phyloP scores from a whole-genome alignment of 2,888 invertebrate species.

The Drosophila falleni region DNA sequence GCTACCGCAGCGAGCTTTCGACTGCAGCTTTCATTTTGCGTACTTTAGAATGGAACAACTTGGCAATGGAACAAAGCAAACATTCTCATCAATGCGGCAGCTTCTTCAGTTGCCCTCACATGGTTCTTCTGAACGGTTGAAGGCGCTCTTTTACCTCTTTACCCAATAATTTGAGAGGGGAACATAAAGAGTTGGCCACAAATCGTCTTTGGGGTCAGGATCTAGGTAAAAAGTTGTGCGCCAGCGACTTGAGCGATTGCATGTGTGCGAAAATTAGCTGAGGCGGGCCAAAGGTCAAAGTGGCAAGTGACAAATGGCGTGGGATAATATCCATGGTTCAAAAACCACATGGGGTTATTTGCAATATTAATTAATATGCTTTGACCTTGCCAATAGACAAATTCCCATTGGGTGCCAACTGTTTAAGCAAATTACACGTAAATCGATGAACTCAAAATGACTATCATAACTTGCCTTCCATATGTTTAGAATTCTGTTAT shows the following conservation, averaged over 20 bases:
- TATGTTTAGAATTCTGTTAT: no score
- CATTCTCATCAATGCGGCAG: conserved; percentile 13
- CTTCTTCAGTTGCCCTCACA: conserved; percentile 36
- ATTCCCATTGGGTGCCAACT: not conserved
- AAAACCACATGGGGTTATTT: conserved; percentile 21
- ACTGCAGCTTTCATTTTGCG: conserved; percentile 26
- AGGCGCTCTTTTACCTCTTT: not conserved
- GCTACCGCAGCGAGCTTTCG: conserved; percentile 46
- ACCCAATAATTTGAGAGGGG: not conserved
- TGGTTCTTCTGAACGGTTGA: conserved; percentile 15
- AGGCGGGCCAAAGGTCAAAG: conserved; percentile 36
- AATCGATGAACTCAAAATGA: no score
- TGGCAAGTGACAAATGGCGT: conserved; percentile 17
- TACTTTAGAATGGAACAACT: conserved; percentile 27
- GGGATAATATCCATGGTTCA: conserved; percentile 10
- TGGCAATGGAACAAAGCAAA: conserved; percentile 45
- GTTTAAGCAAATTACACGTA: not conserved
- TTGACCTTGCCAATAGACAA: conserved; percentile 11
- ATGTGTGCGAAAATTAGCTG: conserved; percentile 16
- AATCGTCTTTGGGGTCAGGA: conserved; percentile 9
- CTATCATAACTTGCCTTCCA: no score
- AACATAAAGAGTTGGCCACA: not conserved
- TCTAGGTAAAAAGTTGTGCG: not conserved
- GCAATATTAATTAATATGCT: conserved; percentile 23
- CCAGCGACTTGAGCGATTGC: conserved; percentile 18